A percentile compares a stretch with the other conserved stretches of the same genome.
These are phyloP conservation scores for Cephalopachus bancanus DNA, from an alignment of 2,797 vertebrate species.

Conservation along the genomic window DNA sequence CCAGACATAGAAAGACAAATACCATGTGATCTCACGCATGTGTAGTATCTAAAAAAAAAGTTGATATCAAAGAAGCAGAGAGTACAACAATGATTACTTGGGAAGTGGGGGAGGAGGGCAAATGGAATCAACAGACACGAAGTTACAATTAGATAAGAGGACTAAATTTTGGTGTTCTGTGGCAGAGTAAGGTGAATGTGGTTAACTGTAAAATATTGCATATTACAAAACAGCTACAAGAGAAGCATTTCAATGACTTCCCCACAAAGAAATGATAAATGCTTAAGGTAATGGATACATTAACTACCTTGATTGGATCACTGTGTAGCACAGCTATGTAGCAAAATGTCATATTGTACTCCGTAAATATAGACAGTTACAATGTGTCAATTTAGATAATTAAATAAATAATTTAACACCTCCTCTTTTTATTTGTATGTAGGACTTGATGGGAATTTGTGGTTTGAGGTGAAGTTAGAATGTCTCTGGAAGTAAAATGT, in stretches of 20 bases:
- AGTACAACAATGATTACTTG: neutral
- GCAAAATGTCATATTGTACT: neutral
- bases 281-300: neutral
- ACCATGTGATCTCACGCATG: neutral
- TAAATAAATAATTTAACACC: neutral
- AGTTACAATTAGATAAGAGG: neutral
- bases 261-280: neutral
- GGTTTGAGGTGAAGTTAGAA: conserved; percentile 56
- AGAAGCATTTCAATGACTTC: neutral
- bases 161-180: neutral
- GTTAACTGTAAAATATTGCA: neutral
- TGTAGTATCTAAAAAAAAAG: neutral
- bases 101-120: no score
- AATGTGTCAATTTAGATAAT: neutral
- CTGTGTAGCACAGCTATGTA: neutral
- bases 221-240: neutral
- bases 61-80: neutral
- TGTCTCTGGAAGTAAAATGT: neutral
- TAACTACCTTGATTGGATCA: neutral
- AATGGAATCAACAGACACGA: neutral
- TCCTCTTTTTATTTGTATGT: neutral
- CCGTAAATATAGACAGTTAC: neutral
- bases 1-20: neutral
- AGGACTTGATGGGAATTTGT: conserved; percentile 59
- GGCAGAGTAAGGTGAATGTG: neutral